Evolutionary conservation across 1,140 invertebrate genomes (phyloP), one percentile per base, ranked within the genome.

Genomic region (Scaptodrosophila lebanonensis): DNA sequence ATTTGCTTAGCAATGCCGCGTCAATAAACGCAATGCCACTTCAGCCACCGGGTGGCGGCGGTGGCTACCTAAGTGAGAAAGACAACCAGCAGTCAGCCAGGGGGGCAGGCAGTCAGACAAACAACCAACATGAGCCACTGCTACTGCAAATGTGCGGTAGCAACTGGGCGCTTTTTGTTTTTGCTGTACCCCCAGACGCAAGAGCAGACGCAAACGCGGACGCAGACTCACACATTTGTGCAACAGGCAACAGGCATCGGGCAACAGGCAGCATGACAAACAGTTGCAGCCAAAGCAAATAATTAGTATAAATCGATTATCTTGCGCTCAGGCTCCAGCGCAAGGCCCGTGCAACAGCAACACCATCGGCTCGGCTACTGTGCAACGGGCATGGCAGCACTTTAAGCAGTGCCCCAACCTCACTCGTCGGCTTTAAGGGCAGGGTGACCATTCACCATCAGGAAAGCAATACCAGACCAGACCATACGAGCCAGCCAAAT

Each of bases 301-400:
- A 82, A 82, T 82, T 82, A 82, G 75, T 82, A 82, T 82, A 82
- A 75, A 82, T 82, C 75, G 75, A 82, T 82, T 82, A 82, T 82
- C 75, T 82, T 82, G 61, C 75, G 61, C 66, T 53, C 43, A 56
- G 48, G 52, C 20, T 20, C 48, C 36, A 16, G 30, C 33, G 15
- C 44, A 15, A 18, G 15, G 22, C 1, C 20, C n/a, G n/a, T n/a
- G 20, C 15, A 27, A 39, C 36, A 29, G 18, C 12, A 39, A 50
- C 48, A 22, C 39, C 22, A 33, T 2, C 44, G 15, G 32, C 27
- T 29, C 18, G 35, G 48, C 48, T 50, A 50, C 62, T 56, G 36
- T 40, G 49, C 49, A 52, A n/a, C n/a, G n/a, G n/a, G n/a, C n/a
- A n/a, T n/a, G n/a, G n/a, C n/a, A n/a, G n/a, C n/a, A n/a, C n/a